Percentiles rank a stretch among this genome's conserved stretches.
Evolutionary conservation across 2,888 invertebrate genomes (phyloP).

Genomic region (Ormyrus pomaceus): DNA sequence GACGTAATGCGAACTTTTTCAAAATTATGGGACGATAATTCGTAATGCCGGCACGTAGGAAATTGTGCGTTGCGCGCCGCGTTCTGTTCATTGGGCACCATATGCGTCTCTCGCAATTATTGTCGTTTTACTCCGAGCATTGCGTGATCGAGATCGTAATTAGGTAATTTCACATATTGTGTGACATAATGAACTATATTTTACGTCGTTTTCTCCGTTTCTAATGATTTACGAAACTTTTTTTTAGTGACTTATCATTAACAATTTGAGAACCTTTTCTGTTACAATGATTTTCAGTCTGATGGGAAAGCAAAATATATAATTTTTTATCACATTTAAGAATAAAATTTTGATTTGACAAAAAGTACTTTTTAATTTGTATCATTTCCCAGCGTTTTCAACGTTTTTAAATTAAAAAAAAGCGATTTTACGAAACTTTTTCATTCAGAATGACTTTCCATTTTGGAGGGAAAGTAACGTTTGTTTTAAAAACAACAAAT

Average conservation of each 20-base stretch:
- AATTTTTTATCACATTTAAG: no score
- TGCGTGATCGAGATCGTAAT: background rate
- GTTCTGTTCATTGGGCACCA: conserved; percentile 45
- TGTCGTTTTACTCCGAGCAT: conserved; percentile 12
- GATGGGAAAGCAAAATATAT: no score
- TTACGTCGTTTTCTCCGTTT: no score
- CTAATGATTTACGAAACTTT: no score
- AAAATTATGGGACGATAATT: conserved; percentile 32
- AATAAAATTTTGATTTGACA: no score
- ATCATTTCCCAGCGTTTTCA: background rate
- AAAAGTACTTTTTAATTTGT: background rate
- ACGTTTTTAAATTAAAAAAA: background rate
- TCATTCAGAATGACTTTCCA: background rate
- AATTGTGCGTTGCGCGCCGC: conserved; percentile 30
- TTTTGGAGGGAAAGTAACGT: background rate
- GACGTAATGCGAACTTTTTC: conserved; percentile 1
- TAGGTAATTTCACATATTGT: conserved; percentile 1
- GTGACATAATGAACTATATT: conserved; percentile 4
- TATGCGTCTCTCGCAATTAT: conserved; percentile 28
- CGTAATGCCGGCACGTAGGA: conserved; percentile 37
- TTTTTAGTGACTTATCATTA: no score
- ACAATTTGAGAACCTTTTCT: no score
- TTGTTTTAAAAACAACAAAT: background rate
- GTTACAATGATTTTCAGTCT: no score
- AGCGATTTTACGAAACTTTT: background rate